Conservation (phyloP, 92 coral and sea anemone species). For the Parazoanthus atlanticus region DNA sequence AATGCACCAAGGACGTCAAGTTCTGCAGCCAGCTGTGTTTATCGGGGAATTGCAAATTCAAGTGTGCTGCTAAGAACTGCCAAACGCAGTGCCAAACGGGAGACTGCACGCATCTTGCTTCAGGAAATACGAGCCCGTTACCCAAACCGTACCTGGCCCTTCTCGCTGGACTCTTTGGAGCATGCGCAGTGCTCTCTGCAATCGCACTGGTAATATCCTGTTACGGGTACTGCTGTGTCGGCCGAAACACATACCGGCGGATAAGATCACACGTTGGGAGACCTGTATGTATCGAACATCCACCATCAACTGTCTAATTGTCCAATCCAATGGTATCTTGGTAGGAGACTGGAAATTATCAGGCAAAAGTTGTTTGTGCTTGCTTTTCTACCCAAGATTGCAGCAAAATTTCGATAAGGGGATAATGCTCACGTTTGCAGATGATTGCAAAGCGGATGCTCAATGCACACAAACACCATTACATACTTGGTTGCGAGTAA, state of each 20-base stretch:
- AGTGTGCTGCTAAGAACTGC: conserved; percentile 69
- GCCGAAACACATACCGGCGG: conserved; percentile 10
- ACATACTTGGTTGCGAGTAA: not conserved
- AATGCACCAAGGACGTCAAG: conserved; percentile 81
- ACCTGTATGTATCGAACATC: conserved; percentile 14
- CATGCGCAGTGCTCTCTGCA: conserved; percentile 50
- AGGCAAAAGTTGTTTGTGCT: not conserved
- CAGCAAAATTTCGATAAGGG: too few species aligned
- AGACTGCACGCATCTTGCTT: conserved; percentile 43
- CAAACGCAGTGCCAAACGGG: conserved; percentile 52
- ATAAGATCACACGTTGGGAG: conserved; percentile 29
- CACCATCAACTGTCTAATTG: not conserved
- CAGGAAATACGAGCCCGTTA: conserved; percentile 43
- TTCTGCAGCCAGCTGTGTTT: conserved; percentile 83
- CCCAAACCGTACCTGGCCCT: conserved; percentile 57
- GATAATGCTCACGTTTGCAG: not conserved
- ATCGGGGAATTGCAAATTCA: conserved; percentile 70
- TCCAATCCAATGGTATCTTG: not conserved
- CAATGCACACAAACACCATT: not conserved
- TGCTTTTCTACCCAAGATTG: too few species aligned
- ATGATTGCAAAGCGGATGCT: not conserved
- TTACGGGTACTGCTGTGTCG: conserved; percentile 9
- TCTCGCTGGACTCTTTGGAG: conserved; percentile 62
- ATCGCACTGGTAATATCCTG: conserved; percentile 52
- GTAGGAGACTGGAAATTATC: not conserved